Evolutionary conservation across 2,113 vertebrate species (phyloP), one percentile per base, ranked within the genome.

Genomic region (Microcebus lehilahytsara): DNA sequence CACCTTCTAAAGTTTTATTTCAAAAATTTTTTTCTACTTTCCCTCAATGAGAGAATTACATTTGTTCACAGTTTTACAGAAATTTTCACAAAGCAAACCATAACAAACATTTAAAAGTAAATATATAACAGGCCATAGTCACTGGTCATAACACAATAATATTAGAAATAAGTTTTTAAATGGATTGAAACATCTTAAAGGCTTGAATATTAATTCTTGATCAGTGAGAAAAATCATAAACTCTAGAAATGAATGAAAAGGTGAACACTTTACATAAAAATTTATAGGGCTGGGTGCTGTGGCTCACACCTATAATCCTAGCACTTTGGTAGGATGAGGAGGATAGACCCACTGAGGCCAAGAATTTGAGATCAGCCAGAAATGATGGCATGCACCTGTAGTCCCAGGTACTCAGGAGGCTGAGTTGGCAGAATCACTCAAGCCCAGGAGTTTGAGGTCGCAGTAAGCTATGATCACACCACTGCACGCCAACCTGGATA

Each of bases 71-170:
- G 37, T 25, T 75, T 79, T 74, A 58, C 14, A 75, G n/a, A 85
- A 80, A 67, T 64, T 85, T 93, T 12, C 60, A 86, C 6, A 85
- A 58, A 75, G 3, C 53, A n/a, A 97, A 92, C 25, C 19, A 56
- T 71, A 94, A 84, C 40, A 95, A 86, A 85, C 79, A 94, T 64
- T 89, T 88, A 27, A 88, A 79, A 85, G 49, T 83, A 75, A 71
- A 71, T 49, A 64, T 78, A 17, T 56, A 93, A 49, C 0, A 78
- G 9, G 34, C 56, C 37, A 91, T 5, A 95, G 32, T 75, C 34
- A 89, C 19, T 49, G 58, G 46, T 66, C 40, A 60, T 85, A 92
- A 81, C 89, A 94, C 49, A 85, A 25, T 72, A 85, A 72, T 60
- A 53, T 42, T 42, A 78, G 40, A 86, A 67, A 85, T 74, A 83